Evolutionary conservation across 2,113 vertebrate species (phyloP).

Genomic region (Epinephelus cyanopodus): DNA sequence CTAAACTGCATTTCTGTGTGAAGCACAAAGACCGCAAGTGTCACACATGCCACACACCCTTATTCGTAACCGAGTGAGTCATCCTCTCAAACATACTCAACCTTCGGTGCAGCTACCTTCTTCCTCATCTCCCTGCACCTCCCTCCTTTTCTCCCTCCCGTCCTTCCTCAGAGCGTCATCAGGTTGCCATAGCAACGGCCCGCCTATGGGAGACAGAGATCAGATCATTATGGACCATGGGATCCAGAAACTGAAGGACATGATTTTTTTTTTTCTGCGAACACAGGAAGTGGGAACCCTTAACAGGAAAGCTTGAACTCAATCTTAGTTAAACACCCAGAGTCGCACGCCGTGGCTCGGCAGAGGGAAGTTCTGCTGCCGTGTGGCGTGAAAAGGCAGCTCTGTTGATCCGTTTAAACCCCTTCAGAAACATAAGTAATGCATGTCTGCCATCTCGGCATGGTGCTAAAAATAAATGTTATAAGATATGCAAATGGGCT

Average conservation of each 20-base stretch:
- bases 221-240: constrained; percentile 80
- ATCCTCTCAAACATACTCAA: constrained; percentile 16
- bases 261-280: constrained; percentile 47
- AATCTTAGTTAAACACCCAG: constrained; percentile 34
- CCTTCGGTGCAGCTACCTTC: constrained; percentile 70
- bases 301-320: constrained; percentile 54
- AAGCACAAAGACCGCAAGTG: background rate
- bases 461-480: constrained; percentile 51
- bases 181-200: constrained; percentile 78
- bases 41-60: background rate
- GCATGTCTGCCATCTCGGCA: constrained; percentile 11
- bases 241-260: constrained; percentile 80
- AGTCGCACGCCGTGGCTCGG: background rate
- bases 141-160: constrained; percentile 56
- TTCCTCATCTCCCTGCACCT: constrained; percentile 63
- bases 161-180: constrained; percentile 82
- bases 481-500: constrained; percentile 40
- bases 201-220: constrained; percentile 81
- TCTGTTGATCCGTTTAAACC: constrained; percentile 24
- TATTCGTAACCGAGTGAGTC: constrained; percentile 39
- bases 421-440: constrained; percentile 33
- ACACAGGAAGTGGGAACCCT: constrained; percentile 71
- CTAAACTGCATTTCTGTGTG: background rate
- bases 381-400: constrained; percentile 10
- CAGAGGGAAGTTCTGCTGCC: constrained; percentile 30